These are phyloP conservation scores for Triplophysa tibetana DNA, from an alignment of 2,113 vertebrate genomes.

Conservation along the genomic window DNA sequence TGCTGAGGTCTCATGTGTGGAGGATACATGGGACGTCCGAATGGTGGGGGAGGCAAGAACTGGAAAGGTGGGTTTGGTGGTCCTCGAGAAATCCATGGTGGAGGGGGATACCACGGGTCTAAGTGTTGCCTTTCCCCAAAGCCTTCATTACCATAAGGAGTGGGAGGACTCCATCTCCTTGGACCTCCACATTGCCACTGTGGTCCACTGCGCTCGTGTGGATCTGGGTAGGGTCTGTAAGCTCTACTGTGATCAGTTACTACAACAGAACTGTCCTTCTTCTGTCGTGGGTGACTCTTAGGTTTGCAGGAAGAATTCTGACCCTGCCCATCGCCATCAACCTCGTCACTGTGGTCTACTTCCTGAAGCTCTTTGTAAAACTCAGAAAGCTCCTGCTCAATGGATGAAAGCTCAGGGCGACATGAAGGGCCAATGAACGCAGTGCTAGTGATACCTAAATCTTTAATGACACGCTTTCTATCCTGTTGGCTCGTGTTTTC, in stretches of 20 bases:
- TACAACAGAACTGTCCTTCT: conserved; percentile 1
- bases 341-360: conserved; percentile 51
- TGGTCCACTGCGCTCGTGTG: conserved; percentile 54
- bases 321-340: not conserved
- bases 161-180: conserved; percentile 44
- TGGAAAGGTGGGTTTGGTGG: conserved; percentile 43
- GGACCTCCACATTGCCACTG: conserved; percentile 56
- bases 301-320: not conserved
- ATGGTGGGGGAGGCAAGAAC: conserved; percentile 35
- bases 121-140: not conserved
- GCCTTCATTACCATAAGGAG: not conserved
- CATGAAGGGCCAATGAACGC: conserved; percentile 70
- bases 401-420: conserved; percentile 43
- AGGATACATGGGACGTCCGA: conserved; percentile 48
- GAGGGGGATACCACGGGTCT: conserved; percentile 46
- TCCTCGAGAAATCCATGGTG: not conserved
- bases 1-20: not conserved
- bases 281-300: not conserved
- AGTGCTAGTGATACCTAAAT: conserved; percentile 67
- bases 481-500: not conserved
- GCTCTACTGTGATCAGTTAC: not conserved
- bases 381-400: conserved; percentile 68
- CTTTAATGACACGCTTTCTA: conserved; percentile 58
- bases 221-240: not conserved
- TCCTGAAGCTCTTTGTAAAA: conserved; percentile 76